Base-by-base conservation (phyloP, 2,888 invertebrate genomes). In the Phlogophora meticulosa region DNA sequence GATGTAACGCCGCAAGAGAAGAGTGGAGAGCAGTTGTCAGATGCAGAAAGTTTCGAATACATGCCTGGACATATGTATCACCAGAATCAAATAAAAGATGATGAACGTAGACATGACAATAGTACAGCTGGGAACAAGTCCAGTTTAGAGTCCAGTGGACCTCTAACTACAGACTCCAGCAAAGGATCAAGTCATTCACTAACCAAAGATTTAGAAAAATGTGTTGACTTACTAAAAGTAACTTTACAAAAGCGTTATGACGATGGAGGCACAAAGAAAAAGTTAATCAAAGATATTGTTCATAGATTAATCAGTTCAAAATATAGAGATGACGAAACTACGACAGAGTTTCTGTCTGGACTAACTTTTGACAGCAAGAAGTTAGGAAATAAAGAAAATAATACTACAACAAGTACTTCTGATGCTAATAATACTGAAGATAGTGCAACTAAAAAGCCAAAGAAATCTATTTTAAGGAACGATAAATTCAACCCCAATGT, bases 41-140 rank as follows among this genome's bases (percentile, higher is more conserved):
- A 96, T 84, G 97, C 97, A 38, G 96, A 97, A 82, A 97, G 97
- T 85, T 97, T 97, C 90, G 97, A 97, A 87, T 97, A 97, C 85
- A 92, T 96, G 91, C 96, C 95, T 56, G 96, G 96, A 2, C 93
- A 96, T 82, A 92, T 96, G 64, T 97, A 96, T 81, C 96, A 96
- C 80, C 96, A 96, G 81, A 96, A 93, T 63, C 90, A 92, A 84
- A 80, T 89, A 45, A 87, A 88, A 55, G 81, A 84, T 48, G 85
- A 87, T 72, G 81, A 87, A 48, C 72, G 81, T 43, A 86, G 73
- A 72, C 69, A 81, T 46, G 83, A 69, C 17, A 89, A 87, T 74
- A 82, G 82, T 36, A 73, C 71, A 60, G 87, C 82, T 62, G 93
- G 90, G 0, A 94, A 94, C 77, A 95, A 94, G 82, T 95, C 94